phyloP scores from a whole-genome alignment of 1,140 invertebrate species.

The Bombyx mandarina region DNA sequence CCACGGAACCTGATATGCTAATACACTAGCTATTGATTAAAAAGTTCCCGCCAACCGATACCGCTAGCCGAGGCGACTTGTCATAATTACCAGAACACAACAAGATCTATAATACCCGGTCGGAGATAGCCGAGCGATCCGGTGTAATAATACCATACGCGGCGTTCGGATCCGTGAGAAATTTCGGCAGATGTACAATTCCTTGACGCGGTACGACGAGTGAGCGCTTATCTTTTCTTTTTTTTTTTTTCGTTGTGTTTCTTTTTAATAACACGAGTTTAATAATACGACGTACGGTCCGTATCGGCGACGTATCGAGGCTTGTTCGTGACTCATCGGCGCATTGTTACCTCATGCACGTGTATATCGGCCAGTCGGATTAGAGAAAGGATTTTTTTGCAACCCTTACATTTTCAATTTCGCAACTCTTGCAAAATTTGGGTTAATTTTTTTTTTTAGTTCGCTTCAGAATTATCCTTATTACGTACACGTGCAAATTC shows the following conservation, averaged over 20 bases:
- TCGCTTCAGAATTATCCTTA: constrained; percentile 16
- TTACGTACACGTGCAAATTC: constrained; percentile 42
- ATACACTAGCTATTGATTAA: constrained; percentile 47
- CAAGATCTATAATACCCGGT: constrained; percentile 33
- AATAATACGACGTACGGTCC: constrained; percentile 51
- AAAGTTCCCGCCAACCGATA: constrained; percentile 34
- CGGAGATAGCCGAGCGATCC: constrained; percentile 40
- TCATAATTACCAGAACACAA: constrained; percentile 46
- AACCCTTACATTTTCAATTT: constrained; percentile 61
- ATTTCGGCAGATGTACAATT: constrained; percentile 70
- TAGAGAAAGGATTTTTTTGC: constrained; percentile 61
- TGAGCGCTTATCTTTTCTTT: constrained; percentile 61
- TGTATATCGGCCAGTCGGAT: constrained; percentile 60
- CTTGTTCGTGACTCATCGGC: constrained; percentile 57
- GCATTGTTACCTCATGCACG: constrained; percentile 61
- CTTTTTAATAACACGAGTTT: constrained; percentile 24
- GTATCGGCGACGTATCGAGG: constrained; percentile 38
- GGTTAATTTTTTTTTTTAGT: constrained; percentile 48
- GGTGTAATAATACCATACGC: constrained; percentile 61
- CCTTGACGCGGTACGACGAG: constrained; percentile 57
- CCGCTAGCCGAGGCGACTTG: constrained; percentile 47
- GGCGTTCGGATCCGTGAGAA: constrained; percentile 59
- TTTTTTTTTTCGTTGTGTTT: constrained; percentile 18
- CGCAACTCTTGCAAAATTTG: constrained; percentile 69
- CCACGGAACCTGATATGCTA: constrained; percentile 50